phyloP scores from a whole-genome alignment of 1,140 invertebrate genomes.

The Drosophila ambigua region DNA sequence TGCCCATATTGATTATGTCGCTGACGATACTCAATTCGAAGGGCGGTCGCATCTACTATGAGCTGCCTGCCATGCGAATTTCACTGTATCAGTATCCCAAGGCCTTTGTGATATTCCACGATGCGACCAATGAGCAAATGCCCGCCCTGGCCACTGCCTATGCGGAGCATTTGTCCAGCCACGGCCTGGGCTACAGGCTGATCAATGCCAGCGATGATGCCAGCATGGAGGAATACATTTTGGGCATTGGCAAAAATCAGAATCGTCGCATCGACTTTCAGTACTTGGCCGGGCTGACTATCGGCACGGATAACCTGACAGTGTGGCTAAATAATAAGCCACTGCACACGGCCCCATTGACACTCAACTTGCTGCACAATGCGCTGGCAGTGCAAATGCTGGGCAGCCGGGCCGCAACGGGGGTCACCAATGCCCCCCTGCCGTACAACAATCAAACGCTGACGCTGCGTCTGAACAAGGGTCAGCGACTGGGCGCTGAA shows the following conservation, averaged over 20 bases:
- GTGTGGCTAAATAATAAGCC: constrained; percentile 88
- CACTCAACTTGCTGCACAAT: constrained; percentile 87
- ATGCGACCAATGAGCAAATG: background rate
- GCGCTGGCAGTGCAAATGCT: constrained; percentile 84
- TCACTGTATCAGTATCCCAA: constrained; percentile 12
- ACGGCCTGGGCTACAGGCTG: background rate
- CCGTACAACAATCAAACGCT: constrained; percentile 83
- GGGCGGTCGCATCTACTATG: constrained; percentile 20
- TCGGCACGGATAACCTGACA: constrained; percentile 79
- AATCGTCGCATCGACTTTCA: constrained; percentile 39
- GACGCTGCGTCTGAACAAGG: constrained; percentile 83
- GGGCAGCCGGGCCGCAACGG: constrained; percentile 80
- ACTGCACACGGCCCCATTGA: constrained; percentile 88
- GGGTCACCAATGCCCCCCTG: constrained; percentile 88
- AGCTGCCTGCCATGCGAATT: constrained; percentile 18
- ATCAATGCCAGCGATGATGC: background rate
- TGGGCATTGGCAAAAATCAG: background rate
- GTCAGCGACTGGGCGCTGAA: constrained; percentile 86
- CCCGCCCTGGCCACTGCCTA: background rate
- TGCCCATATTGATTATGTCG: constrained; percentile 86
- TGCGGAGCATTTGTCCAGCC: background rate
- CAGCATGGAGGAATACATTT: constrained; percentile 16
- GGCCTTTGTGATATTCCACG: constrained; percentile 7
- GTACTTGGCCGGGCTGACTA: constrained; percentile 76
- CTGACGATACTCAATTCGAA: constrained; percentile 85